phyloP scores from a whole-genome alignment of 2,797 vertebrate species.

The Gouania willdenowi region DNA sequence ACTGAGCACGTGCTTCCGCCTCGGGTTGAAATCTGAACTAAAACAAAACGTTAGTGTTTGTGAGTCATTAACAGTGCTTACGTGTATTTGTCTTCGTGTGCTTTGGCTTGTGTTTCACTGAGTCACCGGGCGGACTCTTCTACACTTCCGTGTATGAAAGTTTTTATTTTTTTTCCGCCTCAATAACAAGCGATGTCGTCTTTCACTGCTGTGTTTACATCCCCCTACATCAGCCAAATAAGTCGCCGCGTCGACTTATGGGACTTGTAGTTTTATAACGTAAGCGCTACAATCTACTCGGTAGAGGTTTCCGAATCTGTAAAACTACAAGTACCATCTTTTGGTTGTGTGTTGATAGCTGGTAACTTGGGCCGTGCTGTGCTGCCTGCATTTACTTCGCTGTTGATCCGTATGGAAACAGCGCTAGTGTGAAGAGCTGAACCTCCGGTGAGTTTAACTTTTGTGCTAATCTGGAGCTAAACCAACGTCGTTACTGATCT shows the following conservation, averaged over 20 bases:
- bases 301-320: too few species aligned
- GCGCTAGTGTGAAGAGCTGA: not conserved
- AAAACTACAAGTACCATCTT: constrained; percentile 50
- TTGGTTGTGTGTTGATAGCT: constrained; percentile 1
- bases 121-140: constrained; percentile 3
- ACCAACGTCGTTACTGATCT: too few species aligned
- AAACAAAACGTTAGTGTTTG: too few species aligned
- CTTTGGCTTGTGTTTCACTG: not conserved
- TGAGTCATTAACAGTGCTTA: not conserved
- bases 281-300: rapidly evolving
- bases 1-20: too few species aligned
- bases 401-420: constrained; percentile 22
- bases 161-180: constrained; percentile 14
- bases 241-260: not conserved
- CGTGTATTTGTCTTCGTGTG: not conserved
- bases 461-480: too few species aligned
- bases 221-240: constrained; percentile 9
- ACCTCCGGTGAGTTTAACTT: constrained; percentile 17
- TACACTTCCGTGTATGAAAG: constrained; percentile 54
- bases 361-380: constrained; percentile 12
- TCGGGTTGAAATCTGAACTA: too few species aligned
- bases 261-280: constrained; percentile 34
- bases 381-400: too few species aligned
- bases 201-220: not conserved
- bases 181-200: too few species aligned